Percentiles rank a stretch among this genome's conserved stretches.
phyloP scores from a whole-genome alignment of 1,140 invertebrate genomes.

The Atta colombica region DNA sequence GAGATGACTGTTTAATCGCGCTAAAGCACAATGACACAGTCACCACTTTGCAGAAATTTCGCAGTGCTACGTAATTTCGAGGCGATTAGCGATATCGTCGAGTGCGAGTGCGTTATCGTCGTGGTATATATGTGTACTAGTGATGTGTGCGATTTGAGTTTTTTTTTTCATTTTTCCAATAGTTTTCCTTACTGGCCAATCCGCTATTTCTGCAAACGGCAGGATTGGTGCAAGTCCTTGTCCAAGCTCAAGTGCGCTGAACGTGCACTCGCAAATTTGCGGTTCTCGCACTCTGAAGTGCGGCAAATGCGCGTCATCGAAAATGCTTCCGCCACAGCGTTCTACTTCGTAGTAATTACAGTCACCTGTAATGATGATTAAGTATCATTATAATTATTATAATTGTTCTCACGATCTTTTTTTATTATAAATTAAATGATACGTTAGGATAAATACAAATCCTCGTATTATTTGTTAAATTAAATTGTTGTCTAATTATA shows the following conservation, averaged over 20 bases:
- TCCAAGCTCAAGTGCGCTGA: slow-evolving; percentile 41
- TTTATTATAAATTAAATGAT: not conserved
- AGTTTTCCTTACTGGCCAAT: slow-evolving; percentile 13
- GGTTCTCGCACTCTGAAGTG: slow-evolving; percentile 53
- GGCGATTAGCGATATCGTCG: slow-evolving; percentile 52
- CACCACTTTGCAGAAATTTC: slow-evolving; percentile 32
- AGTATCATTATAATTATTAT: not conserved
- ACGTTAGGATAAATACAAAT: not conserved
- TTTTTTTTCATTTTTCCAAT: slow-evolving; percentile 44
- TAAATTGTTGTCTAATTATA: not conserved
- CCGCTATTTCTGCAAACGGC: not conserved
- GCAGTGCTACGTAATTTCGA: slow-evolving; percentile 45
- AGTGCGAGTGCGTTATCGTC: slow-evolving; percentile 9
- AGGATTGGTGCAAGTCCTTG: slow-evolving; percentile 21
- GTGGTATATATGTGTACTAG: slow-evolving; percentile 2
- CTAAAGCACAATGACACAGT: slow-evolving; percentile 36
- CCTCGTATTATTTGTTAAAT: not conserved
- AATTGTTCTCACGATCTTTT: slow-evolving; percentile 1
- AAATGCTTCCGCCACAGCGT: slow-evolving; percentile 38
- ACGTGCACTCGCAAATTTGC: slow-evolving; percentile 60
- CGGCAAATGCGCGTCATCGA: slow-evolving; percentile 57
- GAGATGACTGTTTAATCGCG: slow-evolving; percentile 30
- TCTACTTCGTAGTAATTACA: slow-evolving; percentile 40
- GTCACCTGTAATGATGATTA: slow-evolving; percentile 1
- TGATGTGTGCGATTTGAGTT: not conserved